Percentiles rank a stretch among this genome's conserved stretches.
These are phyloP conservation scores for Norana najaformis DNA, from an alignment of 2,888 invertebrate genomes.

Conservation along the genomic window DNA sequence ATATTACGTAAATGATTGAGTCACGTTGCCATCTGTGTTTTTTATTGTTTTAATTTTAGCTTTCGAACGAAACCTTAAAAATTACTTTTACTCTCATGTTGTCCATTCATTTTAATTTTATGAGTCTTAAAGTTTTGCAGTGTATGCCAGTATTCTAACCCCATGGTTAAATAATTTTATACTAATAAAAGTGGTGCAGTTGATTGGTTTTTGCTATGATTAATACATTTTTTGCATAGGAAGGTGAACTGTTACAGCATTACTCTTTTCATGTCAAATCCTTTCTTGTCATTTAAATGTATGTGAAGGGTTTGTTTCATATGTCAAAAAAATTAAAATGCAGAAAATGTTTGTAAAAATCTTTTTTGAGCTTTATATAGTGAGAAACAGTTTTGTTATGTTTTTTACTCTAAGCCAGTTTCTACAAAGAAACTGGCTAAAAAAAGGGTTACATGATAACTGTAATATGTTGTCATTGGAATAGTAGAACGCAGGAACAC, in stretches of 20 bases:
- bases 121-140: background rate
- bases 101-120: background rate
- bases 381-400: background rate
- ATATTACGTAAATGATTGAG: background rate
- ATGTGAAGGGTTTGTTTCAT: background rate
- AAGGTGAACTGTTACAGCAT: background rate
- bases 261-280: background rate
- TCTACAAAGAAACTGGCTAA: background rate
- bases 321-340: background rate
- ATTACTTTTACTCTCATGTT: background rate
- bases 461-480: background rate
- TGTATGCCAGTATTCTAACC: background rate
- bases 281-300: background rate
- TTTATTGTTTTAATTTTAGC: background rate
- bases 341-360: background rate
- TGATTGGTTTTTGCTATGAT: too few relatives aligned
- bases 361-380: background rate
- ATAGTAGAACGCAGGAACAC: background rate
- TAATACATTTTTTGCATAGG: background rate
- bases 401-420: too few relatives aligned
- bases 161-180: too few relatives aligned
- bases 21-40: background rate
- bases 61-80: background rate
- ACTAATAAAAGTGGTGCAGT: too few relatives aligned
- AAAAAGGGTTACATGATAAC: background rate